phyloP scores from a whole-genome alignment of 2,113 vertebrate species.

The Lycaon pictus region DNA sequence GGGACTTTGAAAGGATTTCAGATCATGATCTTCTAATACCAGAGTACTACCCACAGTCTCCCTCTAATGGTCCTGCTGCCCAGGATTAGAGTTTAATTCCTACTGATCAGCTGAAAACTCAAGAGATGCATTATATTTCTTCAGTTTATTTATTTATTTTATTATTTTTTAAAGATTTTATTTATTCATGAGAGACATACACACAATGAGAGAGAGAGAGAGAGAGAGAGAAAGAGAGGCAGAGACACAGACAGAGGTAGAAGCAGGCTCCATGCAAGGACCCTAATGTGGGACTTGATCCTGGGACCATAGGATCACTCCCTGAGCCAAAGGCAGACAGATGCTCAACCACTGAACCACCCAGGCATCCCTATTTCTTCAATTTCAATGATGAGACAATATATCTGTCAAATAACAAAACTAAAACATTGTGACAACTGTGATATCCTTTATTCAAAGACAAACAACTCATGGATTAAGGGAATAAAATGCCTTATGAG shows the following conservation, averaged over 20 bases:
- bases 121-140: neutral
- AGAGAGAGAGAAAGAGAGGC: too few species aligned
- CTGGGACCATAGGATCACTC: too few species aligned
- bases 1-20: neutral
- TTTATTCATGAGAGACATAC: too few species aligned
- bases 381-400: neutral
- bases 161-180: too few species aligned
- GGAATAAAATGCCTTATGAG: neutral
- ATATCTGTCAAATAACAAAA: neutral
- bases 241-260: too few species aligned
- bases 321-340: too few species aligned
- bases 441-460: neutral
- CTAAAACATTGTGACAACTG: neutral
- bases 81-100: neutral
- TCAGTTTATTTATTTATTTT: neutral
- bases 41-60: neutral
- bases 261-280: too few species aligned
- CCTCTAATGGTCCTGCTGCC: neutral
- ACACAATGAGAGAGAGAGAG: too few species aligned
- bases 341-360: too few species aligned
- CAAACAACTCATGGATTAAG: neutral
- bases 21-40: neutral
- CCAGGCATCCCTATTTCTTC: neutral
- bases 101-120: neutral
- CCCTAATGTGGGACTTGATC: too few species aligned